Evolutionary conservation across 2,797 vertebrate species (phyloP).

Genomic region (Buphagus erythrorhynchus): DNA sequence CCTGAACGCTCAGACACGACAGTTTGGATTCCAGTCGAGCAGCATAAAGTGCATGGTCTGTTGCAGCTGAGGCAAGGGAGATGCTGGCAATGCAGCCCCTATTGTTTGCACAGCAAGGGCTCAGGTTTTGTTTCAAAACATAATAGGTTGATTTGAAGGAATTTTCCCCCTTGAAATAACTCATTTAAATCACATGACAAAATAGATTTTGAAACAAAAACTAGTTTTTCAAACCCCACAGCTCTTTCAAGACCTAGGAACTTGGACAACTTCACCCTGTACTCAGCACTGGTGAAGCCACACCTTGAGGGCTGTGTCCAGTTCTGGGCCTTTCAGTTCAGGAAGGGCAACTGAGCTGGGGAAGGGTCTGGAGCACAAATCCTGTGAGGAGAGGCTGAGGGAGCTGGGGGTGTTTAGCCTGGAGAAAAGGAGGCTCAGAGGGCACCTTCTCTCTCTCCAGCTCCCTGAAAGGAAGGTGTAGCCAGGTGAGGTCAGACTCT

Average conservation of each 20-base stretch:
- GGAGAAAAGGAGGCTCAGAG: not conserved
- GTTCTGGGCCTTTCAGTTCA: not conserved
- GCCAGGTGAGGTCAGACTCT: not conserved
- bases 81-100: not conserved
- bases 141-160: not conserved
- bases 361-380: not conserved
- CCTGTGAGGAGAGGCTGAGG: not conserved
- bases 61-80: not conserved
- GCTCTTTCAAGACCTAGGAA: not conserved
- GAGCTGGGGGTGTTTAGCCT: not conserved
- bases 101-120: not conserved
- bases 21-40: not conserved
- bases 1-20: not conserved
- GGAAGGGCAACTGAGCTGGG: not conserved
- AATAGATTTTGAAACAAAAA: slow-evolving; percentile 11
- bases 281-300: not conserved
- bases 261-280: not conserved
- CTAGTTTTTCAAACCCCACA: not conserved
- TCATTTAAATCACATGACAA: not conserved
- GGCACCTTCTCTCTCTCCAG: not conserved
- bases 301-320: not conserved
- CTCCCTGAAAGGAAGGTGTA: not conserved
- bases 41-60: not conserved
- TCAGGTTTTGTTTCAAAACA: not conserved
- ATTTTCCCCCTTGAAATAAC: not conserved